phyloP scores from a whole-genome alignment of 2,797 vertebrate species.

The Valencia hispanica region DNA sequence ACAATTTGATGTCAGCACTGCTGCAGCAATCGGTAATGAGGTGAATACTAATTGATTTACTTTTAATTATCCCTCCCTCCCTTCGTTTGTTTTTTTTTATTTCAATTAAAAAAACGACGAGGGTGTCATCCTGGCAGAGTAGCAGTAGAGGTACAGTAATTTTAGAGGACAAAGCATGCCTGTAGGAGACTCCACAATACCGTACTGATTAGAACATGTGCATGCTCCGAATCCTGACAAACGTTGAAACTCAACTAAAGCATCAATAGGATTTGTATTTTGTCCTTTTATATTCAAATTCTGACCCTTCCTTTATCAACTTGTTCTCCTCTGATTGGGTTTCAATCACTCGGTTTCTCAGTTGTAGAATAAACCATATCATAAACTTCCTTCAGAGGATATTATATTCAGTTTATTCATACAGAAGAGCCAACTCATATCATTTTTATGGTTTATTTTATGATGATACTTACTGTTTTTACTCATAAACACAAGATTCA shows the following conservation, averaged over 20 bases:
- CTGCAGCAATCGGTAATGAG: conserved; percentile 50
- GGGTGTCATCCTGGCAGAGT: conserved; percentile 43
- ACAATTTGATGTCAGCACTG: conserved; percentile 10
- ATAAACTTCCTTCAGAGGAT: too few species aligned
- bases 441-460: neutral
- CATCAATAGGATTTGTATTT: neutral
- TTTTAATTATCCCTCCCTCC: conserved; percentile 66
- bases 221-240: neutral
- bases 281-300: neutral
- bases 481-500: neutral
- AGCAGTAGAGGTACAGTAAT: conserved; percentile 31
- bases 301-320: neutral
- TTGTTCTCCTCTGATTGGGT: conserved; percentile 12
- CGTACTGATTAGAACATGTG: neutral
- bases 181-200: conserved; percentile 31
- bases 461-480: neutral
- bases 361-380: neutral
- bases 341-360: neutral
- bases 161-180: conserved; percentile 29
- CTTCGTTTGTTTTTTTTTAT: conserved; percentile 15
- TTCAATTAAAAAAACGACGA: conserved; percentile 66
- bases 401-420: too few species aligned
- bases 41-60: conserved; percentile 73
- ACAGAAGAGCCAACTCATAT: neutral
- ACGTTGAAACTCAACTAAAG: conserved; percentile 1